Percentiles rank a stretch among this genome's conserved stretches.
These are phyloP conservation scores for Trilocha varians DNA, from an alignment of 2,888 invertebrate species.

Conservation along the genomic window DNA sequence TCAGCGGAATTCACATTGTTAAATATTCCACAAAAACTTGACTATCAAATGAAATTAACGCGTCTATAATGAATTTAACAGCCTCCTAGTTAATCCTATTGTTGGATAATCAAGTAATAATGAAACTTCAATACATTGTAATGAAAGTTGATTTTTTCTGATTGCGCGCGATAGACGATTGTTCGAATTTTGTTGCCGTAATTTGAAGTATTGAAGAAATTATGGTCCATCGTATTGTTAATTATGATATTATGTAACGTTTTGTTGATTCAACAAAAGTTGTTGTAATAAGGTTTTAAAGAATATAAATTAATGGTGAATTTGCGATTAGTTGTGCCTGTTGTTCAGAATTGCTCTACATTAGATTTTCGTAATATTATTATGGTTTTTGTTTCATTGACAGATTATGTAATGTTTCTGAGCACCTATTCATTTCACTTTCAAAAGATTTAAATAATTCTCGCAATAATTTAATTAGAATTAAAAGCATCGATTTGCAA, in stretches of 20 bases:
- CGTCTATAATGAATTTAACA: slow-evolving; percentile 1
- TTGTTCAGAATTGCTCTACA: no score
- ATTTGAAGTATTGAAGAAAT: slow-evolving; percentile 2
- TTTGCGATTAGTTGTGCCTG: no score
- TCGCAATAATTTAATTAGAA: no score
- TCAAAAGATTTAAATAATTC: no score
- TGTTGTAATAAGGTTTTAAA: not conserved
- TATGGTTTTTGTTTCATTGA: no score
- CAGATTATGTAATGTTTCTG: no score
- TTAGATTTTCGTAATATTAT: no score
- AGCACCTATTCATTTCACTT: no score
- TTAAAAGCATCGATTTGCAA: no score
- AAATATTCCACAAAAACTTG: slow-evolving; percentile 2
- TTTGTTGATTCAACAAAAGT: not conserved
- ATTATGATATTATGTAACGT: not conserved
- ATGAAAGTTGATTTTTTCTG: slow-evolving; percentile 3
- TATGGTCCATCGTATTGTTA: not conserved
- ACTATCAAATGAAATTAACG: slow-evolving; percentile 1
- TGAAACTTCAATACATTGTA: slow-evolving; percentile 4
- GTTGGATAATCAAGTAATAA: slow-evolving; percentile 3
- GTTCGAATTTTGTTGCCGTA: slow-evolving; percentile 3
- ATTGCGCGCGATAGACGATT: not conserved
- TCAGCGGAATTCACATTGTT: slow-evolving; percentile 5
- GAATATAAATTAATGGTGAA: no score
- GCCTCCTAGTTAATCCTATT: slow-evolving; percentile 5